These are phyloP conservation scores for Mythimna loreyi DNA, from an alignment of 2,888 invertebrate species.

Conservation along the genomic window DNA sequence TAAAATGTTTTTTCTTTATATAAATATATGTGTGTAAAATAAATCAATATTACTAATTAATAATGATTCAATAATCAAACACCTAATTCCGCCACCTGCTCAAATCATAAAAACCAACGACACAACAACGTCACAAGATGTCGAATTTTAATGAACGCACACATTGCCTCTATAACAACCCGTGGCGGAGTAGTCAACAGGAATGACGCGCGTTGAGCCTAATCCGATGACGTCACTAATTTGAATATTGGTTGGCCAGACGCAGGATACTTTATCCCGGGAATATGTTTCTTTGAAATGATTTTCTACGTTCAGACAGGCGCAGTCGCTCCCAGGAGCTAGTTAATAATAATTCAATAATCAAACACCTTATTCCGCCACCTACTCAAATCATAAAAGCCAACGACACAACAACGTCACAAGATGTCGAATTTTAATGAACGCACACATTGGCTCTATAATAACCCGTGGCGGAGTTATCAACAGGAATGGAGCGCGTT, in stretches of 20 bases:
- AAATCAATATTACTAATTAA: too few relatives aligned
- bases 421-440: too few relatives aligned
- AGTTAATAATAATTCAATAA: constrained; percentile 3
- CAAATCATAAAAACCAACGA: constrained; percentile 19
- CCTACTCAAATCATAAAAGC: neutral
- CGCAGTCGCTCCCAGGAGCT: too few relatives aligned
- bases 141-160: constrained; percentile 49
- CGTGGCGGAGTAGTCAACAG: constrained; percentile 65
- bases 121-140: constrained; percentile 49
- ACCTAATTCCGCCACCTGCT: neutral
- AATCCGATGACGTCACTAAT: constrained; percentile 75
- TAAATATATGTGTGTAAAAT: too few relatives aligned
- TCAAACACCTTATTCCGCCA: constrained; percentile 10
- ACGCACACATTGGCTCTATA: neutral
- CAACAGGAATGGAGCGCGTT: too few relatives aligned
- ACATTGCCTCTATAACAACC: constrained; percentile 39
- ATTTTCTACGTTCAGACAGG: too few relatives aligned
- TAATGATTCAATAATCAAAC: too few relatives aligned
- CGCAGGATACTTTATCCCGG: constrained; percentile 15
- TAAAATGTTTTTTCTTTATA: too few relatives aligned
- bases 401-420: too few relatives aligned
- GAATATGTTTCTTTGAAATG: too few relatives aligned
- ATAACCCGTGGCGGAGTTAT: too few relatives aligned
- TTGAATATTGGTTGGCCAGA: constrained; percentile 71
- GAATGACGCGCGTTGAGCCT: constrained; percentile 66